Conservation (phyloP, 2,888 invertebrate species). For the Cantharis rufa region DNA sequence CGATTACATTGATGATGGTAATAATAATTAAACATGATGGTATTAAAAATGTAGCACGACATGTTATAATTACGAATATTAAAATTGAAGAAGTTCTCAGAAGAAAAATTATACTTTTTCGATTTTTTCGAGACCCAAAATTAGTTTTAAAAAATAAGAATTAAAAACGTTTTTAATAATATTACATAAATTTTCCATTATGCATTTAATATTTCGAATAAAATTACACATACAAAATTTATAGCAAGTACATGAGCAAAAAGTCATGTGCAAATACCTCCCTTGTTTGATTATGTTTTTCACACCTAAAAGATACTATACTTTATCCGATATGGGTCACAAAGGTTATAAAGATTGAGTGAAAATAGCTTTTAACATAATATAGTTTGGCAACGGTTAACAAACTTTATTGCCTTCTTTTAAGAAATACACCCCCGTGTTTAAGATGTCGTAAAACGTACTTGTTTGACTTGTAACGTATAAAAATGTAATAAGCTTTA, state of each 20-base stretch:
- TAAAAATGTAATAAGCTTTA: conserved; percentile 21
- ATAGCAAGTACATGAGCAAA: background rate
- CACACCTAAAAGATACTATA: conserved; percentile 20
- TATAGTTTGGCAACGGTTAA: conserved; percentile 23
- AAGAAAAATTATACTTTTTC: background rate
- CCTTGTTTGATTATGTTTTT: background rate
- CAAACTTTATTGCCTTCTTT: conserved; percentile 22
- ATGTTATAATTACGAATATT: background rate
- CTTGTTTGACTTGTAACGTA: conserved; percentile 15
- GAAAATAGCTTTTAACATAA: conserved; percentile 27
- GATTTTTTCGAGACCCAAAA: too few species aligned
- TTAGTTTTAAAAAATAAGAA: too few species aligned
- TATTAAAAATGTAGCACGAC: background rate
- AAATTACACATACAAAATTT: too few species aligned
- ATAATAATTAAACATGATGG: too few species aligned
- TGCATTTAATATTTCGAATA: too few species aligned
- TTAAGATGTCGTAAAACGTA: conserved; percentile 15
- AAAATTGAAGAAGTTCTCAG: background rate
- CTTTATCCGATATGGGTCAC: conserved; percentile 19
- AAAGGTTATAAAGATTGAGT: conserved; percentile 22
- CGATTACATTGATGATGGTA: too few species aligned
- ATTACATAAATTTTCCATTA: too few species aligned
- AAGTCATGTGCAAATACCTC: background rate
- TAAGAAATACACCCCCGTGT: conserved; percentile 20
- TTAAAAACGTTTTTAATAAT: too few species aligned